Percentiles rank a stretch among this genome's conserved stretches.
Conservation (phyloP, 2,113 vertebrate genomes). For the Lophura nycthemera region DNA sequence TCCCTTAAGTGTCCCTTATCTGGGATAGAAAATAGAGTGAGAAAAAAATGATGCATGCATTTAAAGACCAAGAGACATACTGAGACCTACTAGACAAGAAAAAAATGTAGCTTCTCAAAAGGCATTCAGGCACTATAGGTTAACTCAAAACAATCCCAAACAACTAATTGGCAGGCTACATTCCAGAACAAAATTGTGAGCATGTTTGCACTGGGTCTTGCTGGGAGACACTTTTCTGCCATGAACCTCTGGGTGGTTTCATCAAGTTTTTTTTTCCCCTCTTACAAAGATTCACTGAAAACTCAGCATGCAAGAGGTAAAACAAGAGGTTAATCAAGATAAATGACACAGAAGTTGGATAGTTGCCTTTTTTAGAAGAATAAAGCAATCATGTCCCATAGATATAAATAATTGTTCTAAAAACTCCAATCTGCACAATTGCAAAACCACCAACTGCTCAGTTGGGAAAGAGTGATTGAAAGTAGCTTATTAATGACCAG, state of each 20-base stretch:
- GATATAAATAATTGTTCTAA: conserved; percentile 43
- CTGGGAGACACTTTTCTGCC: not conserved
- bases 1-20: not conserved
- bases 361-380: conserved; percentile 36
- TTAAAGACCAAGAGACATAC: not conserved
- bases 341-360: not conserved
- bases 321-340: not conserved
- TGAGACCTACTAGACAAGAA: not conserved
- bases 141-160: not conserved
- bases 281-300: not conserved
- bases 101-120: not conserved
- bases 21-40: not conserved
- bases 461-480: conserved; percentile 31
- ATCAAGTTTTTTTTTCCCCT: too few species aligned
- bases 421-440: conserved; percentile 70
- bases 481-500: conserved; percentile 63
- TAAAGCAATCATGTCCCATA: conserved; percentile 51
- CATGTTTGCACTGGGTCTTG: not conserved
- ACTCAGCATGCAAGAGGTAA: not conserved
- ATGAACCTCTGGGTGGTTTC: not conserved
- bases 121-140: not conserved
- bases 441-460: conserved; percentile 59
- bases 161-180: not conserved
- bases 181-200: not conserved
- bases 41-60: not conserved